Percentiles rank a stretch among this genome's conserved stretches.
Evolutionary conservation across 1,140 invertebrate species (phyloP).

Genomic region (Mylabris phalerata): DNA sequence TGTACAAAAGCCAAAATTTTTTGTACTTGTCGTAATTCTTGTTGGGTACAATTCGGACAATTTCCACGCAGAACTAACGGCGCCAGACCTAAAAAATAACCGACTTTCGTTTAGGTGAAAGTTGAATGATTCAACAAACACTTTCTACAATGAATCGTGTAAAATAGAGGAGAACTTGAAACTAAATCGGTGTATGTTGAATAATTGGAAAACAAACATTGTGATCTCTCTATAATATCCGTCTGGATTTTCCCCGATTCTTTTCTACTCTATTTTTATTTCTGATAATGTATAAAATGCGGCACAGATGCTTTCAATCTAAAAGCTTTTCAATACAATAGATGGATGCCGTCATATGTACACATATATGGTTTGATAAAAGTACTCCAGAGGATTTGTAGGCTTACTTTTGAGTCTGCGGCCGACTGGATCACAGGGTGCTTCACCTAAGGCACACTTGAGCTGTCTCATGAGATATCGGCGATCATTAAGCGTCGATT

Average conservation of each 20-base stretch:
- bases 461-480: conserved; percentile 62
- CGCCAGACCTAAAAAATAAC: conserved; percentile 53
- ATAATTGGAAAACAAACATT: no score
- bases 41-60: conserved; percentile 58
- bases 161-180: no score
- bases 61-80: conserved; percentile 59
- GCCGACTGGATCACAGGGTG: conserved; percentile 61
- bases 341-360: background rate
- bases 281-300: no score
- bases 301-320: background rate
- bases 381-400: background rate
- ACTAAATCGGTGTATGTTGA: no score
- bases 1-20: conserved; percentile 62
- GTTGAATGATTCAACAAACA: background rate
- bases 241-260: no score
- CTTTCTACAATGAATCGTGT: no score
- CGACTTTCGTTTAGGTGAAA: conserved; percentile 8
- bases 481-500: conserved; percentile 58
- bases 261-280: no score
- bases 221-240: no score
- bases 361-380: background rate
- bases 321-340: background rate
- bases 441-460: conserved; percentile 63
- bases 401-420: conserved; percentile 62
- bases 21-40: conserved; percentile 61